A percentile compares a stretch with the other conserved stretches of the same genome.
Conservation (phyloP, 2,888 invertebrate genomes). For the Diarsia brunnea region DNA sequence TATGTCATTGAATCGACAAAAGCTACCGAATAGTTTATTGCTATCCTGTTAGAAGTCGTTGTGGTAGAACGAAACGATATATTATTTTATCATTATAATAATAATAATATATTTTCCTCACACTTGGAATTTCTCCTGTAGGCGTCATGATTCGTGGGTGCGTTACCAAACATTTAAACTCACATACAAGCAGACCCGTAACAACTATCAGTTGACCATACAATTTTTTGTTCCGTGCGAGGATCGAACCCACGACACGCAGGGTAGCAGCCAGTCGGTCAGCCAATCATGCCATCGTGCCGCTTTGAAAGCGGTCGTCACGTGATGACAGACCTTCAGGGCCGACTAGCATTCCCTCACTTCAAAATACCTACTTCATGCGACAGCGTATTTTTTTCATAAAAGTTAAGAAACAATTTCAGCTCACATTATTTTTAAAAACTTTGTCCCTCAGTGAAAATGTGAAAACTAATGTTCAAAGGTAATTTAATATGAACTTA, state of each 20-base stretch:
- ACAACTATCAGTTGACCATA: background rate
- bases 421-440: constrained; percentile 12
- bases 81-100: background rate
- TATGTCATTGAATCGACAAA: too few relatives aligned
- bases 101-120: background rate
- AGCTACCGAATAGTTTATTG: too few relatives aligned
- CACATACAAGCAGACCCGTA: background rate
- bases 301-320: background rate
- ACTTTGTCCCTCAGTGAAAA: constrained; percentile 21
- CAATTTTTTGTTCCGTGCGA: background rate
- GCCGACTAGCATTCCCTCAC: background rate
- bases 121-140: background rate
- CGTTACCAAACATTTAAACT: background rate
- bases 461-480: constrained; percentile 45
- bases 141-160: background rate
- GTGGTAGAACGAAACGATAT: background rate
- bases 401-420: constrained; percentile 21
- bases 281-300: background rate
- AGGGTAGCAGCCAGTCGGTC: background rate
- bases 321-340: too few relatives aligned
- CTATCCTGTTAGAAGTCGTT: background rate
- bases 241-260: background rate
- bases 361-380: background rate
- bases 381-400: constrained; percentile 4
- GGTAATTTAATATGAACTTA: constrained; percentile 44